These are phyloP conservation scores for Anthoptus insignis DNA, from an alignment of 2,888 invertebrate genomes.

Conservation along the genomic window DNA sequence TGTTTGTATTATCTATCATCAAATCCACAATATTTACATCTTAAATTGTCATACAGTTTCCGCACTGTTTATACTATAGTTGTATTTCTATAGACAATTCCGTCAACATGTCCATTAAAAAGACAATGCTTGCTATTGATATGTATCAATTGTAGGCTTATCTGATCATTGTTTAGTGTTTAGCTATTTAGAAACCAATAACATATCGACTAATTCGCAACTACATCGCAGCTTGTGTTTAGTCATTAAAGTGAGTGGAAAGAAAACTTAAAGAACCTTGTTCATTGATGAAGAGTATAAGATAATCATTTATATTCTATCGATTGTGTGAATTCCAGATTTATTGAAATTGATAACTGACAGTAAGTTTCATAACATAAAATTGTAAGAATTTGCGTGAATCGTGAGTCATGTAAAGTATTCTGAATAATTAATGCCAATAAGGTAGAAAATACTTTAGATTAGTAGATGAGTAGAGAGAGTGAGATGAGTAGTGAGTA, in stretches of 20 bases:
- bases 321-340: no score
- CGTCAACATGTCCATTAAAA: neutral
- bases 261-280: conserved; percentile 17
- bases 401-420: no score
- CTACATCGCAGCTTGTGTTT: conserved; percentile 9
- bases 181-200: conserved; percentile 15
- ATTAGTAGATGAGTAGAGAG: no score
- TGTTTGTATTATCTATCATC: conserved; percentile 1
- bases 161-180: conserved; percentile 6
- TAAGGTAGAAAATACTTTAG: no score
- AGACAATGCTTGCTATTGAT: conserved; percentile 1
- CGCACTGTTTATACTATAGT: neutral
- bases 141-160: conserved; percentile 13
- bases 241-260: conserved; percentile 12
- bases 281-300: no score
- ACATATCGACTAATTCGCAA: conserved; percentile 26
- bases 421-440: no score
- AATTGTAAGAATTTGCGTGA: no score
- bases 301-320: no score
- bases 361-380: no score
- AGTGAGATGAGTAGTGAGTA: no score
- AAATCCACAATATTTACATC: conserved; percentile 1
- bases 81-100: neutral
- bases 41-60: neutral
- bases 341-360: no score